Evolutionary conservation across 2,113 vertebrate genomes (phyloP).

Genomic region (Dicrurus megarhynchus): DNA sequence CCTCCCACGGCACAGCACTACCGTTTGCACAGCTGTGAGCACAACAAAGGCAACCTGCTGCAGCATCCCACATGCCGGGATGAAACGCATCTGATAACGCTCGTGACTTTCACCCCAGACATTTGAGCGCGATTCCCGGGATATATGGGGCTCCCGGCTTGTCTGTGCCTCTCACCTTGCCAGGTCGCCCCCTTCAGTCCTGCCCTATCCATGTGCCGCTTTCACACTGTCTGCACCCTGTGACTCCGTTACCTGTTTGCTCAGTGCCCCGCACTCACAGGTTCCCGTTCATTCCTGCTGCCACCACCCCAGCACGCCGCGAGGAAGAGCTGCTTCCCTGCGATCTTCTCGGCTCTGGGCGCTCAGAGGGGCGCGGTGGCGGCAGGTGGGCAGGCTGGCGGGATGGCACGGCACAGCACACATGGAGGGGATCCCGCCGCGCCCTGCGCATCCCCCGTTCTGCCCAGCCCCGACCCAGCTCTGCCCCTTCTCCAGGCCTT

Average conservation of each 20-base stretch:
- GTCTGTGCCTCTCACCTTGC: neutral
- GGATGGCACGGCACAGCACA: neutral
- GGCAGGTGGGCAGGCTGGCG: neutral
- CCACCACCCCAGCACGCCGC: neutral
- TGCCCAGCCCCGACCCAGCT: conserved; percentile 50
- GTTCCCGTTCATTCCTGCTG: rapidly evolving
- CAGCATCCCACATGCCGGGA: neutral
- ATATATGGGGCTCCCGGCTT: rapidly evolving
- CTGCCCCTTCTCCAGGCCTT: conserved; percentile 45
- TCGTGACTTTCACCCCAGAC: rapidly evolving
- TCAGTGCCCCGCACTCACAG: rapidly evolving
- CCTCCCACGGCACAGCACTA: neutral
- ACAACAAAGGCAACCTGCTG: conserved; percentile 52
- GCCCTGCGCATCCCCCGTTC: conserved; percentile 72
- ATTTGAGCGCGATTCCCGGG: rapidly evolving
- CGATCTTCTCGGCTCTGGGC: rapidly evolving
- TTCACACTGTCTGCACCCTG: rapidly evolving
- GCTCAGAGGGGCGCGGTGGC: neutral
- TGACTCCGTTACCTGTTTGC: neutral
- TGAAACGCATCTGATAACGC: rapidly evolving
- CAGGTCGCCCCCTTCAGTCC: neutral
- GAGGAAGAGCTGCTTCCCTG: rapidly evolving
- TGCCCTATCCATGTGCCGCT: rapidly evolving
- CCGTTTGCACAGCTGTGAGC: neutral
- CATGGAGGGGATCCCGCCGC: neutral